Evolutionary conservation across 2,888 invertebrate species (phyloP).

Genomic region (Dendrolimus pini): DNA sequence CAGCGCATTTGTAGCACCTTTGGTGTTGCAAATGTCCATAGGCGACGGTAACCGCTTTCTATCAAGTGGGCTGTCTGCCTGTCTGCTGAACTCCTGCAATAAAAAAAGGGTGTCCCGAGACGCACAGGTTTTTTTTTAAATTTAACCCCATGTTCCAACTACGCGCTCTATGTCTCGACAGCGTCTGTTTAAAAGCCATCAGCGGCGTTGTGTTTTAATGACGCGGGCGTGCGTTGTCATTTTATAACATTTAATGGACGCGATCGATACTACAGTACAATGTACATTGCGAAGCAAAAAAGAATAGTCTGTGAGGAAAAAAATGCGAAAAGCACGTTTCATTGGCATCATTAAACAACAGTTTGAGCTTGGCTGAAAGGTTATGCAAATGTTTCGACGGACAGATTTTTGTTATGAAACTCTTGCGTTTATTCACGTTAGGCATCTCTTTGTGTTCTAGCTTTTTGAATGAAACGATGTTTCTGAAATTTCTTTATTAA

Average conservation of each 20-base stretch:
- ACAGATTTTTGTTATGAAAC: no score
- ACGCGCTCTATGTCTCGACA: background rate
- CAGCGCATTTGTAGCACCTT: no score
- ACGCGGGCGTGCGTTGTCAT: constrained; percentile 39
- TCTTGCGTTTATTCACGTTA: no score
- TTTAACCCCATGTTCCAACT: background rate
- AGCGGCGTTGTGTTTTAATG: constrained; percentile 34
- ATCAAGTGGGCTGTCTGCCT: no score
- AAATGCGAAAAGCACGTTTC: background rate
- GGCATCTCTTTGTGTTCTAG: no score
- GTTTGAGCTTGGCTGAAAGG: background rate
- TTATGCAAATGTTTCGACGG: background rate
- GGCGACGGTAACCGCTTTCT: no score
- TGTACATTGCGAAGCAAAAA: background rate
- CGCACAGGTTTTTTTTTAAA: no score
- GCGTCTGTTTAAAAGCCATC: constrained; percentile 23
- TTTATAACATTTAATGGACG: constrained; percentile 30
- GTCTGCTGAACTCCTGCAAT: no score
- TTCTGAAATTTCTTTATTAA: no score
- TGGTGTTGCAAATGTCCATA: no score
- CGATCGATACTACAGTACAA: constrained; percentile 18
- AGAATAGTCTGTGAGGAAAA: background rate
- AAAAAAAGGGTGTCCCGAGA: no score
- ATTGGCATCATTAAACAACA: background rate
- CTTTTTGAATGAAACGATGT: no score